Base-by-base conservation (phyloP, 2,113 vertebrate species). In the Nesoenas mayeri region DNA sequence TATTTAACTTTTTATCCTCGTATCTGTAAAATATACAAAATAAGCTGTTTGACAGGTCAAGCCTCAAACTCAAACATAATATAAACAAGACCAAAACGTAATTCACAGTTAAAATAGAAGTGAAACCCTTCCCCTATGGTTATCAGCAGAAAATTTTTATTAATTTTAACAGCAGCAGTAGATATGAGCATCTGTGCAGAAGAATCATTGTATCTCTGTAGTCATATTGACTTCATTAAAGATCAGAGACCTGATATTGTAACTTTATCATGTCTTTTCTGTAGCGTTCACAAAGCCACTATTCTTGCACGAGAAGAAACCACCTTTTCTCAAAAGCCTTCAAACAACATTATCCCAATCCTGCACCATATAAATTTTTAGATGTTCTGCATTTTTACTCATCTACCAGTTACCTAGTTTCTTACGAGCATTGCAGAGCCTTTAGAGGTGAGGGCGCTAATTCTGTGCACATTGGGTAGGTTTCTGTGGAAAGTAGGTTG, bases 81-180 rank as follows among this genome's bases (percentile, higher is more conserved):
- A 82, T 51, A 69, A 96, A 93, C 66, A 92, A 58, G 62, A 84
- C 24, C 94, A 94, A 95, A 88, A 88, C 73, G 73, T 81, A 93
- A 97, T 95, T 95, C 71, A 56, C 91, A 77, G 88, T 92, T 96
- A 91, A 87, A 53, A 73, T 64, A 71, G n/a, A 96, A 97, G 78
- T 61, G 65, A 79, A 91, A 95, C 28, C 56, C 56, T 94, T 94
- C 42, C 64, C 60, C 60, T 73, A 36, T 2, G 1, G 31, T 91
- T 93, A 88, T 80, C 66, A 82, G 71, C 62, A 92, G 73, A 84
- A 62, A 26, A 29, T 60, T 91, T 86, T 74, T 86, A 56, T 73
- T 91, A 78, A 82, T 88, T 93, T 90, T 74, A 91, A 79, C 70
- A 87, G 73, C 34, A 95, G 73, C 73, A 85, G 47, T 85, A 77